Evolutionary conservation across 2,888 invertebrate species (phyloP).

Genomic region (Augiades crinisus): DNA sequence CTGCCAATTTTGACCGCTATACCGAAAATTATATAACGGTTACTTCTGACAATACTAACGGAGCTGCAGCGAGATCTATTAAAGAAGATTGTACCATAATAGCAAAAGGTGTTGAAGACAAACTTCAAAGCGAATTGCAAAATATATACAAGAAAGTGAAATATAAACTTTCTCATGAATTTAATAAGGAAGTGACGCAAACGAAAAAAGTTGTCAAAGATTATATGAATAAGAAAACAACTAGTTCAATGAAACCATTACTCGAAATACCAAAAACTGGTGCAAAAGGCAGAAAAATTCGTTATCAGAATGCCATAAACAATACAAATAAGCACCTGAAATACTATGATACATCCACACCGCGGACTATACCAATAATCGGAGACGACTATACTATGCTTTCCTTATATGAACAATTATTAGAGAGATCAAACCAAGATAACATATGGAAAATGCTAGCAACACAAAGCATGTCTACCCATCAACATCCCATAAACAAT

Average conservation of each 20-base stretch:
- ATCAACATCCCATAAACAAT: slow-evolving; percentile 27
- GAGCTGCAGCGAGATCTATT: slow-evolving; percentile 40
- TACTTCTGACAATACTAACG: slow-evolving; percentile 30
- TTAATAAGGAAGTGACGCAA: slow-evolving; percentile 38
- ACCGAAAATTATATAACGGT: slow-evolving; percentile 14
- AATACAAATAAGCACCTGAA: slow-evolving; percentile 14
- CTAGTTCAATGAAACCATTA: neutral
- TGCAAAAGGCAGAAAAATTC: slow-evolving; percentile 15
- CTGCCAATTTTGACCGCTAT: slow-evolving; percentile 10
- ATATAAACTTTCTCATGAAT: slow-evolving; percentile 42
- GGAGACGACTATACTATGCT: slow-evolving; percentile 51
- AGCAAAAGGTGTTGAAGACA: slow-evolving; percentile 43
- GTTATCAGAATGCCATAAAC: slow-evolving; percentile 7
- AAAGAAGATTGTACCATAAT: slow-evolving; percentile 39
- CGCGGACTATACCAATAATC: slow-evolving; percentile 31
- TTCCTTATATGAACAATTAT: slow-evolving; percentile 48
- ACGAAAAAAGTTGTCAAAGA: slow-evolving; percentile 35
- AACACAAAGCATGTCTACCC: slow-evolving; percentile 31
- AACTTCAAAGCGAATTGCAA: slow-evolving; percentile 46
- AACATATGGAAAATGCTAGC: slow-evolving; percentile 43
- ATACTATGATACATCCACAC: slow-evolving; percentile 8
- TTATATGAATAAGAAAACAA: slow-evolving; percentile 14
- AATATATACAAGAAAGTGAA: slow-evolving; percentile 46
- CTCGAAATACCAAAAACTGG: slow-evolving; percentile 2
- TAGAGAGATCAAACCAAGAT: slow-evolving; percentile 48